phyloP scores from a whole-genome alignment of 1,140 invertebrate species.

The Diorhabda elongata region DNA sequence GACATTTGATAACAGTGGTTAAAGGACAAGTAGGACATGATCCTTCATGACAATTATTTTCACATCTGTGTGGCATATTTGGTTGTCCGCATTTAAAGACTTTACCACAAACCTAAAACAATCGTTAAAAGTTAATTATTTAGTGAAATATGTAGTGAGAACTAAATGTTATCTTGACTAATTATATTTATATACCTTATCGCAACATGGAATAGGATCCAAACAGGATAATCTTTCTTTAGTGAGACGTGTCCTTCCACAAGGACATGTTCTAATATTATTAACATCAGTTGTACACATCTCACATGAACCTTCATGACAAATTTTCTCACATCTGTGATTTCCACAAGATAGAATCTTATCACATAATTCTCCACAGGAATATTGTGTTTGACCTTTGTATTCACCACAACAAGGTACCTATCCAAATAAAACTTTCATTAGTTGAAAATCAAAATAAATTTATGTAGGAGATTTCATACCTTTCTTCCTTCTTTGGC shows the following conservation, averaged over 20 bases:
- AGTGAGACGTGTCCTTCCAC: conserved; percentile 65
- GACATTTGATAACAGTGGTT: conserved; percentile 74
- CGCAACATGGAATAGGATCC: conserved; percentile 84
- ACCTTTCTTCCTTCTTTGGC: conserved; percentile 48
- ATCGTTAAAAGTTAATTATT: not conserved
- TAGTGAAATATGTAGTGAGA: not conserved
- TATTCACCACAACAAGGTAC: conserved; percentile 52
- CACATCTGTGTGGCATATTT: conserved; percentile 67
- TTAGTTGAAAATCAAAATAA: too few species aligned
- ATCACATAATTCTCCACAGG: conserved; percentile 67
- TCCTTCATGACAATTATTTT: conserved; percentile 69
- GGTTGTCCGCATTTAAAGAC: conserved; percentile 73
- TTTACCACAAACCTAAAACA: conserved; percentile 65
- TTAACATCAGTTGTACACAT: conserved; percentile 62
- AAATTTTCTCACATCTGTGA: conserved; percentile 69
- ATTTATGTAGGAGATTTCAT: not conserved
- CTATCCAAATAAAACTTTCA: not conserved
- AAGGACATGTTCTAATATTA: conserved; percentile 73
- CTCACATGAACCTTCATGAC: conserved; percentile 65
- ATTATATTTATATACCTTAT: conserved; percentile 48
- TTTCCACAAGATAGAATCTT: conserved; percentile 68
- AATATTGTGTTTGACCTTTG: conserved; percentile 47
- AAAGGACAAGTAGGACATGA: conserved; percentile 78
- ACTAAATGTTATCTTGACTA: not conserved
- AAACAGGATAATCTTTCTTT: conserved; percentile 64